Conservation (phyloP, 2,113 vertebrate species). For the Nannospalax galili region DNA sequence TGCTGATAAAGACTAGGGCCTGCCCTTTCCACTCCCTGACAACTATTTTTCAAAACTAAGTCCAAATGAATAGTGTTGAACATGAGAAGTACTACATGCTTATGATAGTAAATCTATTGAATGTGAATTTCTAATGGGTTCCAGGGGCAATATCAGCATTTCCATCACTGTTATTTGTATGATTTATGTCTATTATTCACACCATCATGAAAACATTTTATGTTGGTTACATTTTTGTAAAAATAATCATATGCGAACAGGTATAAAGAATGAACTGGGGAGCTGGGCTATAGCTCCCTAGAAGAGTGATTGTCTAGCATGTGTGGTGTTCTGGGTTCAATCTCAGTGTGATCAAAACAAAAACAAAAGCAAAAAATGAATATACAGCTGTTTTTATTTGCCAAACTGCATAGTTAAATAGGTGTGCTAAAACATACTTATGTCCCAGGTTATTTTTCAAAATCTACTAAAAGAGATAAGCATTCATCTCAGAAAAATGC, state of each 20-base stretch:
- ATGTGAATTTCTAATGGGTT: neutral
- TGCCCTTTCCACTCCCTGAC: neutral
- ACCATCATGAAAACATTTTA: neutral
- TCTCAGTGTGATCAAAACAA: neutral
- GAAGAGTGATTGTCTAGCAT: neutral
- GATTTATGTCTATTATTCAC: neutral
- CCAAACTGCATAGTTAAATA: neutral
- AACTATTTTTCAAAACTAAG: neutral
- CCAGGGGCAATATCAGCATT: neutral
- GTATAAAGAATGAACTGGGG: neutral
- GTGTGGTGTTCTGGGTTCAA: neutral
- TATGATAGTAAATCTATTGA: neutral
- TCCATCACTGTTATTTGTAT: neutral
- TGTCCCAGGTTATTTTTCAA: neutral
- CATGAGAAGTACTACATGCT: neutral
- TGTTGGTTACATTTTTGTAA: neutral
- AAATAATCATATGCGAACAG: neutral
- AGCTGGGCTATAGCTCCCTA: neutral
- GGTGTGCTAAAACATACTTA: neutral
- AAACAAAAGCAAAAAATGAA: neutral
- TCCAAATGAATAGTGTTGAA: neutral
- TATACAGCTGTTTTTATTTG: neutral
- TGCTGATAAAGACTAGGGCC: neutral
- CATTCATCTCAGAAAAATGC: neutral
- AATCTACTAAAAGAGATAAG: neutral